Evolutionary conservation across 1,140 invertebrate species (phyloP).

Genomic region (Phymastichus coffea): DNA sequence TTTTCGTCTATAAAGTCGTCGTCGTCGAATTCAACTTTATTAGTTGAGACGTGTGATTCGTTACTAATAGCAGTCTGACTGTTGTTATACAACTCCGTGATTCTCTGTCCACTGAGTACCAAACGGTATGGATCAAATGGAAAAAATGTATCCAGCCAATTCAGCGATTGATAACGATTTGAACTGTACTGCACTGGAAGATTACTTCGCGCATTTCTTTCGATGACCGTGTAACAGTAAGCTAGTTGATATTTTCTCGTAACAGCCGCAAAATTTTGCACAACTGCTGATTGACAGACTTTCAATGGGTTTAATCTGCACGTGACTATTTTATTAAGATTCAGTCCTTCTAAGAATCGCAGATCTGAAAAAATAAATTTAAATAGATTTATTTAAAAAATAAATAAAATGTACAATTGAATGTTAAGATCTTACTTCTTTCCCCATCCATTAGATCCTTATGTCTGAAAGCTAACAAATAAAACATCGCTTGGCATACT

Average conservation of each 20-base stretch:
- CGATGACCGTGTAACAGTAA: constrained; percentile 88
- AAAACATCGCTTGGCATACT: constrained; percentile 88
- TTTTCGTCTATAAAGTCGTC: constrained; percentile 48
- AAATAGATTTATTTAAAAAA: constrained; percentile 12
- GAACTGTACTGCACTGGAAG: too few relatives aligned
- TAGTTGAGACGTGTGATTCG: constrained; percentile 19
- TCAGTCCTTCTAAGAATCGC: constrained; percentile 75
- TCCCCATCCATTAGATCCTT: constrained; percentile 75
- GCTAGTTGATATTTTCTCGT: constrained; percentile 85
- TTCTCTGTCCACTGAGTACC: constrained; percentile 48
- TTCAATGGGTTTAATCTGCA: constrained; percentile 83
- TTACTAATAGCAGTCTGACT: constrained; percentile 43
- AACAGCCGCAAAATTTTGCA: constrained; percentile 81
- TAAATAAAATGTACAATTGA: constrained; percentile 19
- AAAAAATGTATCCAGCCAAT: constrained; percentile 69
- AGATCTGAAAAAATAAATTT: constrained; percentile 65
- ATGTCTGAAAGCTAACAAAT: constrained; percentile 84
- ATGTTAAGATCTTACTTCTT: constrained; percentile 64
- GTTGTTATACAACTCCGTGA: constrained; percentile 49
- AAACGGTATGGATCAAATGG: constrained; percentile 82
- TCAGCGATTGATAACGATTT: too few relatives aligned
- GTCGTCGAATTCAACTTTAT: constrained; percentile 31
- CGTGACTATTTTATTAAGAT: constrained; percentile 80
- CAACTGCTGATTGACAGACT: constrained; percentile 73
- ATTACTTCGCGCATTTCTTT: constrained; percentile 74